Conservation (phyloP, 2,113 vertebrate genomes). For the Serilophus lunatus region DNA sequence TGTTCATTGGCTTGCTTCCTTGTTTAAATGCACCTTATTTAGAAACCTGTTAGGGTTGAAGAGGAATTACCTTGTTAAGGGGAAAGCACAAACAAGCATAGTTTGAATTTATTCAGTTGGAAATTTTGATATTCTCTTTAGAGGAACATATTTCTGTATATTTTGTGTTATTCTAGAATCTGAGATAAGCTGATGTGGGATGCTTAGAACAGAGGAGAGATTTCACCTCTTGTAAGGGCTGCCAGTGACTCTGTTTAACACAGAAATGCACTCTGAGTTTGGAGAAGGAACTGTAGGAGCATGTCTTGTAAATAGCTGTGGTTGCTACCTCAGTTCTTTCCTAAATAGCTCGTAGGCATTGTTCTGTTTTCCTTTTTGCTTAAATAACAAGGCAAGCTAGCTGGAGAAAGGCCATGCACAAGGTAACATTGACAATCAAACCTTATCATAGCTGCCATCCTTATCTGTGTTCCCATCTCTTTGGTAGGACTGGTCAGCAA, state of each 20-base stretch:
- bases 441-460: neutral
- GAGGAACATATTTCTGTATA: neutral
- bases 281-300: neutral
- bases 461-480: neutral
- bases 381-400: neutral
- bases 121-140: neutral
- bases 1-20: neutral
- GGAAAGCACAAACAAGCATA: neutral
- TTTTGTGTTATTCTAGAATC: neutral
- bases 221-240: neutral
- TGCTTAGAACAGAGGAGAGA: neutral
- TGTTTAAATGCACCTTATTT: neutral
- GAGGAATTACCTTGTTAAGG: neutral
- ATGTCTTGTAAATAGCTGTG: neutral
- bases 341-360: neutral
- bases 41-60: neutral
- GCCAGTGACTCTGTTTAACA: neutral
- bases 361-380: neutral
- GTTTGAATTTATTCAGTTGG: neutral
- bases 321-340: neutral
- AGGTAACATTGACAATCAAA: neutral
- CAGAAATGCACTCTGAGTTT: neutral
- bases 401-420: neutral
- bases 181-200: neutral
- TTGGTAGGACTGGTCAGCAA: neutral